Percentiles rank a stretch among this genome's conserved stretches.
These are phyloP conservation scores for Catocala sponsa DNA, from an alignment of 2,888 invertebrate species.

Conservation along the genomic window DNA sequence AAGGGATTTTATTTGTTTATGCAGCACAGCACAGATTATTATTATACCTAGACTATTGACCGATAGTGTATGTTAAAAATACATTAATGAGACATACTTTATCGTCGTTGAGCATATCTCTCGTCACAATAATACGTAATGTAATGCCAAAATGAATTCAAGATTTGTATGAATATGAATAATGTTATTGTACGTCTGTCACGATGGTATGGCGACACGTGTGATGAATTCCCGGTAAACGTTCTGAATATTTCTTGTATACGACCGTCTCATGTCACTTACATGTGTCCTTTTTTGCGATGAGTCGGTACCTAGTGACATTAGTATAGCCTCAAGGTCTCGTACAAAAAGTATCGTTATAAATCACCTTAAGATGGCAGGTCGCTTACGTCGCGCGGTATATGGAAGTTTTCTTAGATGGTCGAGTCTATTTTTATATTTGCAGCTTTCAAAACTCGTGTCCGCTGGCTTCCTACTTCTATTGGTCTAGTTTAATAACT, in stretches of 20 bases:
- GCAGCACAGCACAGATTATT: neutral
- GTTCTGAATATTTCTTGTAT: neutral
- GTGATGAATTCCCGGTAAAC: neutral
- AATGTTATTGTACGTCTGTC: too few species aligned
- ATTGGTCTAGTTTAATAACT: too few species aligned
- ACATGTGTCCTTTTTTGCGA: too few species aligned
- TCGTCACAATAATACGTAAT: neutral
- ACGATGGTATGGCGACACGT: neutral
- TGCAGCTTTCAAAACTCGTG: too few species aligned
- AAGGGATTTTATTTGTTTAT: constrained; percentile 8
- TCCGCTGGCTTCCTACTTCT: too few species aligned
- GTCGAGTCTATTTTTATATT: too few species aligned
- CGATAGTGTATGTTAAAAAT: constrained; percentile 45
- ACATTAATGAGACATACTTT: constrained; percentile 28
- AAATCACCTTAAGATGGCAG: too few species aligned
- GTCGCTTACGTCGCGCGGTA: too few species aligned
- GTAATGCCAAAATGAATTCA: neutral
- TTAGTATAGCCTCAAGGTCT: too few species aligned
- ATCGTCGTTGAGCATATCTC: constrained; percentile 30
- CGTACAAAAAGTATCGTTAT: too few species aligned
- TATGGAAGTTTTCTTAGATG: too few species aligned
- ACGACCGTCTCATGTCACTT: neutral
- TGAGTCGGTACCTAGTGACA: too few species aligned
- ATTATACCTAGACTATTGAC: constrained; percentile 33
- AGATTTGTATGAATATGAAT: neutral